Evolutionary conservation across 1,140 invertebrate species (phyloP), one percentile per base, ranked within the genome.

Genomic region (Zaprionus capensis): DNA sequence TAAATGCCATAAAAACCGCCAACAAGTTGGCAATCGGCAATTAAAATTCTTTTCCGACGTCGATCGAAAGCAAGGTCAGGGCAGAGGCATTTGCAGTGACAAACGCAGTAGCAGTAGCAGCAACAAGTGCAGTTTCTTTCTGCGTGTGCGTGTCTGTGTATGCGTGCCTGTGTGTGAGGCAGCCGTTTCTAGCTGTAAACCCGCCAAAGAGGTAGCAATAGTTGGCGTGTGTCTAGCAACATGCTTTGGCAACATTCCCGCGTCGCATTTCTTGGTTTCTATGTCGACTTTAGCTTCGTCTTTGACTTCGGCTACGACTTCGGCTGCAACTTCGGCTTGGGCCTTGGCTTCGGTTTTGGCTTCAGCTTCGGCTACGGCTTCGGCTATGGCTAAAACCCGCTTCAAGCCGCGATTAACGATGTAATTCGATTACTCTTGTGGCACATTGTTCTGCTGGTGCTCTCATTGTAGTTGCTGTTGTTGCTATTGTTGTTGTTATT

Each of bases 401-500:
- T 88, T 90, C 55, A 72, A 90, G 85, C 85, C 78, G 67, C 85
- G 85, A 90, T 90, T 91, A 90, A 77, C 76, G 81, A 69, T 80
- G 85, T 90, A 90, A 90, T 90, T 82, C 86, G 85, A 90, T 90
- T 88, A 90, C 80, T 86, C 80, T 82, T 79, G 62, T 79, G 70
- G 61, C 76, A 72, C 81, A 81, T 88, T 88, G 85, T 88, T 90
- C 85, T 88, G 81, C 81, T 76, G 49, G 56, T 87, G 72, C 78
- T 90, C 84, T 82, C 76, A 58, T 76, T 81, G 67, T 63, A 62
- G 57, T 78, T 75, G 68, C 57, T 76, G 28, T 71, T 64, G 49
- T 65, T 58, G 53, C 56, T 70, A 28, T 38, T 59, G 9, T 49
- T 74, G 24, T 28, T 65, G 46, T 38, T 65, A 12, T 34, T 64